A percentile compares a stretch with the other conserved stretches of the same genome.
Conservation (phyloP, 1,140 invertebrate genomes). For the Ridgeia piscesae region DNA sequence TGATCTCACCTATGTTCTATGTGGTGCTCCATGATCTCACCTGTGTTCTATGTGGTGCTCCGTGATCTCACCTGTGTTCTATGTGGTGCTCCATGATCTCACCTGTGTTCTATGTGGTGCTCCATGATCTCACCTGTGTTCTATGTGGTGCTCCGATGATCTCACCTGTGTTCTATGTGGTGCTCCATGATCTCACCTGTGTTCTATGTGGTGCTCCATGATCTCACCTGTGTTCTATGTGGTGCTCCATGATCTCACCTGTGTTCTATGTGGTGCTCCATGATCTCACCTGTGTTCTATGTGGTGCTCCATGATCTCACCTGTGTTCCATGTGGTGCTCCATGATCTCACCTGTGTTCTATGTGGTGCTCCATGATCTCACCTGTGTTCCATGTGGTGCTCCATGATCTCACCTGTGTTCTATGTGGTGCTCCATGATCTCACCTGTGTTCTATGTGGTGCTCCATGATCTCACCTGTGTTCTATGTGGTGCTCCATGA, state of each 20-base stretch:
- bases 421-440: too few species aligned
- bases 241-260: too few species aligned
- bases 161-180: too few species aligned
- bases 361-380: background rate
- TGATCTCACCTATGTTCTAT: slow-evolving; percentile 77
- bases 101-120: slow-evolving; percentile 90
- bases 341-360: too few species aligned
- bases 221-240: too few species aligned
- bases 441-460: too few species aligned
- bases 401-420: slow-evolving; percentile 99
- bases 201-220: slow-evolving; percentile 98
- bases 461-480: slow-evolving; percentile 62
- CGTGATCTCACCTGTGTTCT: too few species aligned
- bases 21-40: slow-evolving; percentile 99
- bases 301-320: slow-evolving; percentile 99
- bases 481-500: slow-evolving; percentile 99
- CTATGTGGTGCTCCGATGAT: too few species aligned
- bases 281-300: slow-evolving; percentile 77
- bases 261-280: too few species aligned
- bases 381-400: slow-evolving; percentile 90
- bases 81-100: background rate
- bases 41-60: too few species aligned
- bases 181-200: slow-evolving; percentile 56
- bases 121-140: slow-evolving; percentile 99
- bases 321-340: too few species aligned